Evolutionary conservation across 2,888 invertebrate genomes (phyloP), one percentile per base, ranked within the genome.

Genomic region (Dynastes grantii): DNA sequence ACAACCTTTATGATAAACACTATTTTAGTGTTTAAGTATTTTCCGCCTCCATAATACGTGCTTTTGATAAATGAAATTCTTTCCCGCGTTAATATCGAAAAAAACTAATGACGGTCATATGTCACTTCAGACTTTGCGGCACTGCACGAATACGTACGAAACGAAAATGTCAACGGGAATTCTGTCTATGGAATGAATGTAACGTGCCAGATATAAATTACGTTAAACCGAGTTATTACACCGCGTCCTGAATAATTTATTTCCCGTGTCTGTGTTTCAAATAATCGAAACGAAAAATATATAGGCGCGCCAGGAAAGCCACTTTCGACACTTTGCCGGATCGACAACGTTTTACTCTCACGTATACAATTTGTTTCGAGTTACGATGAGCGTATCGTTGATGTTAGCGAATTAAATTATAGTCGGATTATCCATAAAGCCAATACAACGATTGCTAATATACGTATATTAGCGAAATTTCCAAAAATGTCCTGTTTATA

Each of bases 141-240:
- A 22, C 53, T 68, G 29, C 13, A 27, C 68, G 51, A 68, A 68
- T 68, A 68, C 68, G 51, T 49, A 68, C 29, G 68, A 68, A 68
- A 68, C 68, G 68, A 68, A 68, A 68, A 68, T 32, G 68, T 68
- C 68, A 51, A 51, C 68, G 68, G 3, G 68, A 68, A 68, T 51
- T n/a, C 29, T 29, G 51, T 51, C 68, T 68, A 68, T 51, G 68
- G 68, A 51, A 68, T 51, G 68, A 68, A 68, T 53, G 68, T 68
- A 68, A 68, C 68, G 68, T 68, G 49, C 68, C 51, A 51, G 68
- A 68, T 68, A 68, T 68, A 68, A 68, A 68, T 68, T 68, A 68
- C 68, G 68, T 68, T 68, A 68, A 68, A 51, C 68, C 68, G 51
- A 68, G 68, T 68, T 68, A 68, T 68, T 68, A 68, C 68, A 68